Conservation (phyloP, 2,797 vertebrate genomes). For the Coregonus suidteri region DNA sequence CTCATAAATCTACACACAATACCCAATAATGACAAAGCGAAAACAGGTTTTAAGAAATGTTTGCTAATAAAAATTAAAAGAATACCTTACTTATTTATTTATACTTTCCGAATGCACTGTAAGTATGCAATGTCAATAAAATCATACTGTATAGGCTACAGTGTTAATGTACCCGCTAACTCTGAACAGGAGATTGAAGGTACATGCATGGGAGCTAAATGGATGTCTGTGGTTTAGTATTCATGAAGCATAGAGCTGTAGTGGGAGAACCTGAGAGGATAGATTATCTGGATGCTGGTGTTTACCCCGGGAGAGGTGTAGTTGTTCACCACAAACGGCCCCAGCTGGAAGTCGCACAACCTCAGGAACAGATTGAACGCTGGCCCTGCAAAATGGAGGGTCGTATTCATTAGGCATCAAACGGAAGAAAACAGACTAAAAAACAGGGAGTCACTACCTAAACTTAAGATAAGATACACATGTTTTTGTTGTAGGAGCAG, state of each 20-base stretch:
- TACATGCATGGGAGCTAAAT: conserved; percentile 9
- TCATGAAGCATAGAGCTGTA: conserved; percentile 27
- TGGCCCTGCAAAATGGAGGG: conserved; percentile 61
- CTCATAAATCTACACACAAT: too few species aligned
- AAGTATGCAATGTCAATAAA: background rate
- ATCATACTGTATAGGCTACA: background rate
- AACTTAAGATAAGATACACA: too few species aligned
- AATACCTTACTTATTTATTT: too few species aligned
- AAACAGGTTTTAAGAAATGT: too few species aligned
- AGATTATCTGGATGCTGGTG: conserved; percentile 54
- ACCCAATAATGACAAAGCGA: too few species aligned
- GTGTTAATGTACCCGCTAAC: background rate
- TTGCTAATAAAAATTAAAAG: too few species aligned
- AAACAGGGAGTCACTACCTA: too few species aligned
- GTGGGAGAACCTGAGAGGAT: conserved; percentile 44
- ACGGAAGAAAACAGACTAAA: too few species aligned
- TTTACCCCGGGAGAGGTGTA: conserved; percentile 80
- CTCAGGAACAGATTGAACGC: conserved; percentile 86
- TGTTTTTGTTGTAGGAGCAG: too few species aligned
- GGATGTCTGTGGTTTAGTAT: conserved; percentile 38
- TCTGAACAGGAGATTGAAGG: background rate
- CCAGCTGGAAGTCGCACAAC: conserved; percentile 82
- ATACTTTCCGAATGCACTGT: background rate
- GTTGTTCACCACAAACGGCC: conserved; percentile 85
- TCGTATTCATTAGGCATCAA: too few species aligned